Conservation (phyloP, 1,140 invertebrate genomes). For the Drepana arcuata region DNA sequence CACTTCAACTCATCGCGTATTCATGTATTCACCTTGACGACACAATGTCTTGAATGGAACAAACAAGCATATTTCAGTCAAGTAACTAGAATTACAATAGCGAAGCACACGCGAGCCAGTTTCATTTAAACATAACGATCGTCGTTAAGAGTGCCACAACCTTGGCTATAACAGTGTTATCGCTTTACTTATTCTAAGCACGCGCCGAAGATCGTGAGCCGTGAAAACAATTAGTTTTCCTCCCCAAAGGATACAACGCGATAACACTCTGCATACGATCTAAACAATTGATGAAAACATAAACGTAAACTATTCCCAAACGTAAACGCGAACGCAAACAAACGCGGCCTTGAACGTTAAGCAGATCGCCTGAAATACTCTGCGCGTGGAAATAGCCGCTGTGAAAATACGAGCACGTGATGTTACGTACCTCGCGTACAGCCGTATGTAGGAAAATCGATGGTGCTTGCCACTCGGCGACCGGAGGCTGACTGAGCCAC, state of each 20-base stretch:
- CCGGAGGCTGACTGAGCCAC: conserved; percentile 61
- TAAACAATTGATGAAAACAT: conserved; percentile 36
- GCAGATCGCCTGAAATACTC: conserved; percentile 60
- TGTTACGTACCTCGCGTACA: conserved; percentile 59
- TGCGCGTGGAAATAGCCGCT: conserved; percentile 60
- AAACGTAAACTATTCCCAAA: conserved; percentile 28
- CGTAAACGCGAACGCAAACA: conserved; percentile 54
- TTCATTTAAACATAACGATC: too few species aligned
- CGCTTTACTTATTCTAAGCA: conserved; percentile 41
- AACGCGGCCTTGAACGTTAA: conserved; percentile 63
- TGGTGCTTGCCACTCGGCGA: conserved; percentile 59
- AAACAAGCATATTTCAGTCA: too few species aligned
- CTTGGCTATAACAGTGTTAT: conserved; percentile 25
- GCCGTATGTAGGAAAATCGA: conserved; percentile 59
- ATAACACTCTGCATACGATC: conserved; percentile 16
- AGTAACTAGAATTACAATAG: too few species aligned
- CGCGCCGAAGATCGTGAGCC: conserved; percentile 32
- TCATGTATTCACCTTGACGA: too few species aligned
- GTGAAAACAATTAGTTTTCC: conserved; percentile 50
- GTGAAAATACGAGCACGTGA: conserved; percentile 65
- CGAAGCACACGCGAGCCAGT: too few species aligned
- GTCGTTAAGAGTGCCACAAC: conserved; percentile 9
- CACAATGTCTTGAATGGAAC: too few species aligned
- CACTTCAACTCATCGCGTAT: too few species aligned
- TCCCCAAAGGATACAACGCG: conserved; percentile 17